phyloP scores from a whole-genome alignment of 2,888 invertebrate species.

The Brachylomia viminalis region DNA sequence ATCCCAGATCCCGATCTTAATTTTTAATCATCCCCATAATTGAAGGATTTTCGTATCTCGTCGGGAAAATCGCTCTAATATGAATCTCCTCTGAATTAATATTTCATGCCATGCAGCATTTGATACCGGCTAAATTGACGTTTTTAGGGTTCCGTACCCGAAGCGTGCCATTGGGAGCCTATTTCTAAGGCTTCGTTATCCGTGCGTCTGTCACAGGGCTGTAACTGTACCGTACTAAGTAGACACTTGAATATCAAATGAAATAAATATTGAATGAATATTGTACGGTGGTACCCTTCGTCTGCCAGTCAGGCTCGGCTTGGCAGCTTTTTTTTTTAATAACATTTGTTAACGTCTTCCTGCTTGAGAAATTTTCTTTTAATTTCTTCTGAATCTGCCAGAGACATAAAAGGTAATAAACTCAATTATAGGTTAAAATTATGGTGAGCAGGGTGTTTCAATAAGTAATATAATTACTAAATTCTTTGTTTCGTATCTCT shows the following conservation, averaged over 20 bases:
- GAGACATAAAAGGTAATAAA: constrained; percentile 3
- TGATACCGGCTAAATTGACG: constrained; percentile 25
- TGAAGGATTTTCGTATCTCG: constrained; percentile 21
- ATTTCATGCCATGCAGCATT: constrained; percentile 30
- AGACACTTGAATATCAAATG: no score
- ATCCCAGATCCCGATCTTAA: background rate
- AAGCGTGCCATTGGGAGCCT: no score
- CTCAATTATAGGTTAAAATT: constrained; percentile 5
- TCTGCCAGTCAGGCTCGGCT: no score
- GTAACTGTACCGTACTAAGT: no score
- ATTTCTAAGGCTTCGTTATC: no score
- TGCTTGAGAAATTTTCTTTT: background rate
- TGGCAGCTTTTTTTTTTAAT: constrained; percentile 1
- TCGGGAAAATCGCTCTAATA: constrained; percentile 39
- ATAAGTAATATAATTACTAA: background rate
- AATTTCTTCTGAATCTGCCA: constrained; percentile 10
- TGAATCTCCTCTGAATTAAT: constrained; percentile 43
- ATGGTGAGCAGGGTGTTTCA: background rate
- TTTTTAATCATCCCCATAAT: constrained; percentile 37
- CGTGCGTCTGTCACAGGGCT: no score
- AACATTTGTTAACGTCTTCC: constrained; percentile 13
- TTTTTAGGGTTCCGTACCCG: background rate
- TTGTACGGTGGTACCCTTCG: no score
- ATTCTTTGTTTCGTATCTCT: background rate
- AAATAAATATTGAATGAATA: no score